Percentiles rank a stretch among this genome's conserved stretches.
Evolutionary conservation across 2,113 vertebrate genomes (phyloP).

Genomic region (Cebus imitator): DNA sequence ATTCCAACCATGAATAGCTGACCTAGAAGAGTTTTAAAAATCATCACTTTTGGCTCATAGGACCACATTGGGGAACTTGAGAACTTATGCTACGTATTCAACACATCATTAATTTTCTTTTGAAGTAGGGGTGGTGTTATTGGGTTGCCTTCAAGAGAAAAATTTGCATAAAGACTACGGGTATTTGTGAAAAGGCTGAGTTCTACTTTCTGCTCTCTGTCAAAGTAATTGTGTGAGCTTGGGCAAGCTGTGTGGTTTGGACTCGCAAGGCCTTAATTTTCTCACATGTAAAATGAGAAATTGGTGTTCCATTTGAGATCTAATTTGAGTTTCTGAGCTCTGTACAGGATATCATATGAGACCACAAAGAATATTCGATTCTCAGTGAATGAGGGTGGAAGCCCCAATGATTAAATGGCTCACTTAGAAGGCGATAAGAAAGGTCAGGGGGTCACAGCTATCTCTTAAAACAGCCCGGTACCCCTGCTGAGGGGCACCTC

Average conservation of each 20-base stretch:
- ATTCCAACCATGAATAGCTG: too few relatives aligned
- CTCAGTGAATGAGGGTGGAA: neutral
- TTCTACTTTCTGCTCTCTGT: too few relatives aligned
- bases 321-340: neutral
- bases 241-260: neutral
- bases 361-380: neutral
- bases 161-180: neutral
- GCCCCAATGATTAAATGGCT: neutral
- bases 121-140: neutral
- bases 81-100: accelerated
- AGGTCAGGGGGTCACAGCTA: neutral
- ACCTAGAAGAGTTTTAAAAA: neutral
- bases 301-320: too few relatives aligned
- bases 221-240: accelerated
- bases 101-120: neutral
- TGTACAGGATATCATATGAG: neutral
- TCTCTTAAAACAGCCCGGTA: accelerated
- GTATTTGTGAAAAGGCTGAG: neutral
- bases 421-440: neutral
- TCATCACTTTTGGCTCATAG: neutral
- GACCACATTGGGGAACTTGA: accelerated
- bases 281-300: neutral
- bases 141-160: neutral
- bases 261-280: neutral
- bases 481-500: too few relatives aligned